Evolutionary conservation across 2,888 invertebrate genomes (phyloP).

Genomic region (Troilus luridus): DNA sequence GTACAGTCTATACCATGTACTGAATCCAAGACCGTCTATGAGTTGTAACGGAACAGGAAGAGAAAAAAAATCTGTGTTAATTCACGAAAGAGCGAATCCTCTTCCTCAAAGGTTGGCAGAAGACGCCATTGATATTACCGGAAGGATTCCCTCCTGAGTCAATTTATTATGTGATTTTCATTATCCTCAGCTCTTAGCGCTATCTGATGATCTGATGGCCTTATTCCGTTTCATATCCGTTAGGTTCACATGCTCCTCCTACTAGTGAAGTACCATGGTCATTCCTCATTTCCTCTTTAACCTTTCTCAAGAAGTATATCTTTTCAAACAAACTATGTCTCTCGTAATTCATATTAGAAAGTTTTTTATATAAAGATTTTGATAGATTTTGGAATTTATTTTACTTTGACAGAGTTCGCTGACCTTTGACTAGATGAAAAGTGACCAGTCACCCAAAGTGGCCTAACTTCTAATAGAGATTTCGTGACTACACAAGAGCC

Average conservation of each 20-base stretch:
- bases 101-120: not conserved
- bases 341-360: not conserved
- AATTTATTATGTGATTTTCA: not conserved
- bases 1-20: too few relatives aligned
- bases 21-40: too few relatives aligned
- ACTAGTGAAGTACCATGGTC: not conserved
- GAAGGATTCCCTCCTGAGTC: not conserved
- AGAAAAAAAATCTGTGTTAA: not conserved
- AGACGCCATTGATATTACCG: not conserved
- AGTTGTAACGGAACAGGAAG: too few relatives aligned
- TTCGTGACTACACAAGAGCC: not conserved
- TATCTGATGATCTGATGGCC: constrained; percentile 36
- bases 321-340: not conserved
- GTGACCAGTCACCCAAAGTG: not conserved
- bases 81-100: not conserved
- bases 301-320: not conserved
- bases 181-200: not conserved
- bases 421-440: not conserved
- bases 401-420: too few relatives aligned
- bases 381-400: too few relatives aligned
- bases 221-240: not conserved
- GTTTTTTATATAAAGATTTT: too few relatives aligned
- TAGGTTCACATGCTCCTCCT: constrained; percentile 1
- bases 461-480: not conserved
- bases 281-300: not conserved